Evolutionary conservation across 2,888 invertebrate genomes (phyloP), one percentile per base, ranked within the genome.

Genomic region (Drosophila mimetica): DNA sequence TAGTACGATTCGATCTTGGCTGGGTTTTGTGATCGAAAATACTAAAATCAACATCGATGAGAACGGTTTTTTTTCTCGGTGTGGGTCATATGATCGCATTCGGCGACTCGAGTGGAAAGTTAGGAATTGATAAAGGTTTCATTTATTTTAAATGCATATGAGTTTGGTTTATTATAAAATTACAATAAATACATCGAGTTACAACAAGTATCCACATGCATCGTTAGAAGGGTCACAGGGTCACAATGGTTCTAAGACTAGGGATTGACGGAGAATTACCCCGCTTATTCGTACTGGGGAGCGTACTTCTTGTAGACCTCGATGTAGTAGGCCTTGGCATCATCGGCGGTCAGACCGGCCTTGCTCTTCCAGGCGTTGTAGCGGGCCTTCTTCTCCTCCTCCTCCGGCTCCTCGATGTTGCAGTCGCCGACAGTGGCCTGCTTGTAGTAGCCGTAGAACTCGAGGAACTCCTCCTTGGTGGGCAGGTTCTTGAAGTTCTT

Each of bases 311-410:
- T 91, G 18, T 94, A 97, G 90, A 95, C 93, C 14, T 94, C 94
- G 71, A 98, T 93, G 93, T 98, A 98, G 63, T 95, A 94, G 87
- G 95, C 93, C 92, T 97, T 96, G 58, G 98, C 98, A 41, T 94
- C 95, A 14, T 96, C 96, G 87, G 95, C 92, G 48, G 94, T 92
- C 80, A 94, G 93, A 32, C 98, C 98, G 92, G 97, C 97, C 91
- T 95, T 96, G 61, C 92, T 93, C 76, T 94, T 94, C 98, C 98
- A 99, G 2, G 96, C 95, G 91, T 96, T 96, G 96, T 97, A 98
- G 92, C 98, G 98, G 7, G 97, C 97, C 91, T 96, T 97, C 77
- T 98, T 97, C 91, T 96, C 96, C 79, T 96, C 91, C 87, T 98
- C 97, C 73, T 97, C 97, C 55, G 98, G 98, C 81, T 96, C 95